Conservation (phyloP, 2,888 invertebrate species). For the Brachypterus glaber region DNA sequence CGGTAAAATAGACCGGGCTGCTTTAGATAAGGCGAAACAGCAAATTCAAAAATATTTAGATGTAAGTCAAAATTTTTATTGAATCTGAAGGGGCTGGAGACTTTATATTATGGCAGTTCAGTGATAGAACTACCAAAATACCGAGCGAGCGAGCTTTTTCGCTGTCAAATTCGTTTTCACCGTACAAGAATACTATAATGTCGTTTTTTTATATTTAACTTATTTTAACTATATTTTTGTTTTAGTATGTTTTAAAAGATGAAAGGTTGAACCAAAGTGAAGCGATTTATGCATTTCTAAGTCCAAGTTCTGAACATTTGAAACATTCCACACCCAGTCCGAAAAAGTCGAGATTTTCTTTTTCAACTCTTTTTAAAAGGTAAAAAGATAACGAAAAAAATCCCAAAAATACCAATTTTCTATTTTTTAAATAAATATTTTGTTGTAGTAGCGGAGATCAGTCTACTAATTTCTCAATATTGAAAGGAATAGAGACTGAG, state of each 20-base stretch:
- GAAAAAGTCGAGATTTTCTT: conserved; percentile 79
- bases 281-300: conserved; percentile 82
- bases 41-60: conserved; percentile 80
- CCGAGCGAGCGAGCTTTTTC: too few species aligned
- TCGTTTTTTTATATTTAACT: too few species aligned
- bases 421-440: not conserved
- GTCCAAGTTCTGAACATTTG: conserved; percentile 82
- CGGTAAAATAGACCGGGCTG: conserved; percentile 70
- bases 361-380: conserved; percentile 80
- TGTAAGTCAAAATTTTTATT: conserved; percentile 45
- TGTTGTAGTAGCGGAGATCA: conserved; percentile 29
- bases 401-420: too few species aligned
- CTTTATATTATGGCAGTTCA: too few species aligned
- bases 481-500: conserved; percentile 66
- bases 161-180: too few species aligned
- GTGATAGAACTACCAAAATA: too few species aligned
- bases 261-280: conserved; percentile 81
- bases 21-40: conserved; percentile 71
- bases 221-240: conserved; percentile 24
- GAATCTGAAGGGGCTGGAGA: not conserved
- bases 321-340: conserved; percentile 68
- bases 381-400: conserved; percentile 39
- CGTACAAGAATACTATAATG: too few species aligned
- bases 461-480: conserved; percentile 27
- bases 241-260: conserved; percentile 76